Evolutionary conservation across 1,140 invertebrate species (phyloP).

Genomic region (Pentalonia nigronervosa): DNA sequence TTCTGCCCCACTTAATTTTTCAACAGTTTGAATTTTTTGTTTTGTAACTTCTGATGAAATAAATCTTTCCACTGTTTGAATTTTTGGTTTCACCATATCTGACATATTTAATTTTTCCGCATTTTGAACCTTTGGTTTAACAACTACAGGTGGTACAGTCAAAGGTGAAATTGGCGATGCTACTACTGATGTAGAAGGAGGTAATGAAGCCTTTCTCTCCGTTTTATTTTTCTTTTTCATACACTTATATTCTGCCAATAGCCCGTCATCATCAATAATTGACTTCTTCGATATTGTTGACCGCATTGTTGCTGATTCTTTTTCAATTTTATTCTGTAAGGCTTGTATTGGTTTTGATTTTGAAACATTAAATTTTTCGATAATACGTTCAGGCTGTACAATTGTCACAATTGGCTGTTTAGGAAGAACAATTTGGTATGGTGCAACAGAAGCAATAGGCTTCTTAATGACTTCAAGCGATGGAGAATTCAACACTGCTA

Average conservation of each 20-base stretch:
- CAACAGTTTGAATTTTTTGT: neutral
- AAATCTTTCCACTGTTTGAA: conserved; percentile 19
- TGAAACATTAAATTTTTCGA: conserved; percentile 19
- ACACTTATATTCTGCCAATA: conserved; percentile 41
- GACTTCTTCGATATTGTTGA: conserved; percentile 24
- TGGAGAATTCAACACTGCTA: neutral
- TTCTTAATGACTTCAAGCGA: conserved; percentile 23
- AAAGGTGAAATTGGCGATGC: neutral
- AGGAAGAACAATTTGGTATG: conserved; percentile 55
- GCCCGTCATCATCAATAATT: conserved; percentile 45
- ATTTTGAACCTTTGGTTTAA: conserved; percentile 42
- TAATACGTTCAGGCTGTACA: neutral
- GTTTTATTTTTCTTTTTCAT: conserved; percentile 48
- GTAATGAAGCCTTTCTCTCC: conserved; percentile 22
- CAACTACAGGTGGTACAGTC: neutral
- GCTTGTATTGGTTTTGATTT: conserved; percentile 34
- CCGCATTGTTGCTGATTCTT: neutral
- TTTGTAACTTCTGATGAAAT: conserved; percentile 8
- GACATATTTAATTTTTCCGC: neutral
- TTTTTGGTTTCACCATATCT: neutral
- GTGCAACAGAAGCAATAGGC: conserved; percentile 51
- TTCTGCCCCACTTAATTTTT: neutral
- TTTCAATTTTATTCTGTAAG: conserved; percentile 39
- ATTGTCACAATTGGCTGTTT: conserved; percentile 23
- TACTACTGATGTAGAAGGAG: neutral